Evolutionary conservation across 35 echinoderm and acorn worm species (phyloP).

Genomic region (Apostichopus japonicus): DNA sequence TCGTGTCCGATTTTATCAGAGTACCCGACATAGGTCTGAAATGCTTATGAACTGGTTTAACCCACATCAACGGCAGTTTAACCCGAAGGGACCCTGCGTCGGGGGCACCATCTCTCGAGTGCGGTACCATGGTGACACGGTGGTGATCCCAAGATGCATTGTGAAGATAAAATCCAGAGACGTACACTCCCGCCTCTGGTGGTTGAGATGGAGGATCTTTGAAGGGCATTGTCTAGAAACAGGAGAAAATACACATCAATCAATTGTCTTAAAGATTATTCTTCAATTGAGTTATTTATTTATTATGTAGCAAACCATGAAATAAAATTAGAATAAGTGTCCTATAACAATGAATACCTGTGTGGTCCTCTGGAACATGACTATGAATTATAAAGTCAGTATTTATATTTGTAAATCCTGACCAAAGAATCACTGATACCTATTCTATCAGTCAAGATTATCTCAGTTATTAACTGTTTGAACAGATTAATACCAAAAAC

Average conservation of each 20-base stretch:
- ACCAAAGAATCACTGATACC: no score
- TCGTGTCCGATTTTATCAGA: not conserved
- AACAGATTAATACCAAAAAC: no score
- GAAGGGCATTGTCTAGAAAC: slow-evolving; percentile 24
- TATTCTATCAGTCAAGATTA: no score
- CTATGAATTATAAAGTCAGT: no score
- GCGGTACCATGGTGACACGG: slow-evolving; percentile 34
- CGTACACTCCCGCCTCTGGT: slow-evolving; percentile 69
- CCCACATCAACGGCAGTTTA: slow-evolving; percentile 70
- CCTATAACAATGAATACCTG: no score
- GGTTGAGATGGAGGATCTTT: slow-evolving; percentile 47
- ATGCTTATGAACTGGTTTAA: slow-evolving; percentile 71
- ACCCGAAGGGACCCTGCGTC: not conserved
- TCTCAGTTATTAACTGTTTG: no score
- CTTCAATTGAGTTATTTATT: not conserved
- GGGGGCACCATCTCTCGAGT: slow-evolving; percentile 16
- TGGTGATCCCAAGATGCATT: slow-evolving; percentile 87
- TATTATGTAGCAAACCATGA: no score
- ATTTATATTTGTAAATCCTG: no score
- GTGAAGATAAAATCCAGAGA: slow-evolving; percentile 72
- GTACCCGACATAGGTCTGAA: not conserved
- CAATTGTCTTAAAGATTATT: not conserved
- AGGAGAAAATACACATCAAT: not conserved
- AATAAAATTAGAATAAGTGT: no score
- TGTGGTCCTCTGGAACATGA: no score